Evolutionary conservation across 1,140 invertebrate genomes (phyloP).

Genomic region (Xylocopa sonorina): DNA sequence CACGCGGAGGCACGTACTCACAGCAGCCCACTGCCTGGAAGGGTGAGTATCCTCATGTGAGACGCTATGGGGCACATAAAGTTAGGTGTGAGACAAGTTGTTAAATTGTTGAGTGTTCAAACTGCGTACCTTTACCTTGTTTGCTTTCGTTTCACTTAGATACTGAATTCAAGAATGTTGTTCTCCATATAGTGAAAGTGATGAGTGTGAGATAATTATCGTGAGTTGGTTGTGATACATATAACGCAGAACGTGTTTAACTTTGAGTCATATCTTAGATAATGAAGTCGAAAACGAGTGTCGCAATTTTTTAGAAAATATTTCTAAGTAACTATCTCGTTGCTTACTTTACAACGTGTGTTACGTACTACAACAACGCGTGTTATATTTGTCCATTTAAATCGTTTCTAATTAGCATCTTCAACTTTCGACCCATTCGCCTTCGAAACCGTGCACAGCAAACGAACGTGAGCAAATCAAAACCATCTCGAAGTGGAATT

Average conservation of each 20-base stretch:
- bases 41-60: conserved; percentile 76
- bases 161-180: background rate
- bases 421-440: background rate
- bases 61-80: background rate
- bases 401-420: too few relatives aligned
- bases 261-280: too few relatives aligned
- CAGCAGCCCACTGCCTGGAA: conserved; percentile 85
- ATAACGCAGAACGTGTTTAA: background rate
- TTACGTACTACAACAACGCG: too few relatives aligned
- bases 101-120: background rate
- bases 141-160: conserved; percentile 10
- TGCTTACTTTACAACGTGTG: too few relatives aligned
- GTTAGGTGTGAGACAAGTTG: background rate
- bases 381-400: too few relatives aligned
- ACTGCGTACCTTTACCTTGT: background rate
- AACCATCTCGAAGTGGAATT: too few relatives aligned
- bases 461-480: too few relatives aligned
- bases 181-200: background rate
- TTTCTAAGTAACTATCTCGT: too few relatives aligned
- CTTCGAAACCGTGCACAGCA: background rate
- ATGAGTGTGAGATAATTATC: conserved; percentile 8
- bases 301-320: too few relatives aligned
- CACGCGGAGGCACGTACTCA: conserved; percentile 83
- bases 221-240: background rate
- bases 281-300: too few relatives aligned